Evolutionary conservation across 92 coral and sea anemone species (phyloP), one percentile per base, ranked within the genome.

Genomic region (Heliopora coerulea): DNA sequence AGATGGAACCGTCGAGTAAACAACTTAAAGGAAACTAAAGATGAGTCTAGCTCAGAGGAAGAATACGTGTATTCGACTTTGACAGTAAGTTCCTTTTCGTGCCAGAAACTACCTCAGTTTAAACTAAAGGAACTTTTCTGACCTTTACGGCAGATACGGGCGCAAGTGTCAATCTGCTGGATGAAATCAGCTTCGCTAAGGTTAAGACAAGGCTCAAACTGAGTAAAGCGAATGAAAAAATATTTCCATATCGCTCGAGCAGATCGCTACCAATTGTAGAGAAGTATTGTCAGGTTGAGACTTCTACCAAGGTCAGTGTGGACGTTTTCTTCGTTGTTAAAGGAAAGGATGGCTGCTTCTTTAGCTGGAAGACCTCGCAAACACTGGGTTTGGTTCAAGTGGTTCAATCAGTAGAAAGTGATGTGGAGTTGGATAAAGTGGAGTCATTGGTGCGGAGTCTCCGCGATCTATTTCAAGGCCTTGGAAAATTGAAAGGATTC

Each of bases 401-500:
- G 13, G 74, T 66, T 42, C 50, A 66, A 48, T 50, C 76, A 23
- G 56, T 78, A 24, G 59, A 34, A 37, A 19, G 37, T 10, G 12
- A 48, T n/a, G 62, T 5, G 19, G n/a, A n/a, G n/a, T 8, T 18
- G 10, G 31, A 41, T 59, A 48, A 65, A 32, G 56, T 65, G 59
- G 76, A 66, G 54, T 78, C 56, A 28, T 33, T 66, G 34, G 66
- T 78, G 41, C 27, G 66, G 54, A 56, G 24, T 18, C 79, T 83
- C 62, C 60, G 49, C 28, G 70, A 41, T 56, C 58, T 82, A 7
- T 86, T 82, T 37, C 61, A 68, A 54, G 87, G 85, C 25, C 87
- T 86, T 48, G 91, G 89, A 78, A 82, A 82, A 52, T 62, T 82
- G 82, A 78, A 78, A 49, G 68, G 50, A 70, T 78, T 82, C 39